phyloP scores from a whole-genome alignment of 2,113 vertebrate species.

The Oncorhynchus clarkii region DNA sequence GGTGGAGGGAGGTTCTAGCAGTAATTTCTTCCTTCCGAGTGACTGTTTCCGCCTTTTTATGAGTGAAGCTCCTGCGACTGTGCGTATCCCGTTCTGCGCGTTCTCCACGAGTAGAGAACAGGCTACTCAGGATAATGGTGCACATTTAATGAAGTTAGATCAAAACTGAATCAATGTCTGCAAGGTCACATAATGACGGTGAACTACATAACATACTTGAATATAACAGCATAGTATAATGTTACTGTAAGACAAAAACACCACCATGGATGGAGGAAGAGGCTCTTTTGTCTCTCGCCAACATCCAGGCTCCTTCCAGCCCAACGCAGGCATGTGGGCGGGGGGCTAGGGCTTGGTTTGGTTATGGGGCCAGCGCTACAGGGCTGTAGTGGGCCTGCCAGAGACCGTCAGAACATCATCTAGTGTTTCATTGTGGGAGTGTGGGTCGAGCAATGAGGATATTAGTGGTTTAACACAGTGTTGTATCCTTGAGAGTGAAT shows the following conservation, averaged over 20 bases:
- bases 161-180: no score
- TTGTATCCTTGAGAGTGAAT: slow-evolving; percentile 6
- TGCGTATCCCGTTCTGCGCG: no score
- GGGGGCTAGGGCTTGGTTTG: no score
- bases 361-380: no score
- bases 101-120: no score
- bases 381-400: no score
- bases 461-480: background rate
- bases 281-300: slow-evolving; percentile 14
- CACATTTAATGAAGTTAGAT: no score
- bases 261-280: slow-evolving; percentile 14
- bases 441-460: slow-evolving; percentile 19
- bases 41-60: background rate
- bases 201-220: no score
- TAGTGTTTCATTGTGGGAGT: background rate
- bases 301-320: background rate
- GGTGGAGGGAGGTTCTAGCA: background rate
- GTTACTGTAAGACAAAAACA: no score
- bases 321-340: background rate
- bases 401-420: background rate
- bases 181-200: no score
- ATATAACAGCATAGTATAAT: no score
- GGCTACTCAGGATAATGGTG: no score
- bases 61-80: background rate
- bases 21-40: background rate